These are phyloP conservation scores for Azorinus chamasolen DNA, from an alignment of 2,888 invertebrate genomes.

Conservation along the genomic window DNA sequence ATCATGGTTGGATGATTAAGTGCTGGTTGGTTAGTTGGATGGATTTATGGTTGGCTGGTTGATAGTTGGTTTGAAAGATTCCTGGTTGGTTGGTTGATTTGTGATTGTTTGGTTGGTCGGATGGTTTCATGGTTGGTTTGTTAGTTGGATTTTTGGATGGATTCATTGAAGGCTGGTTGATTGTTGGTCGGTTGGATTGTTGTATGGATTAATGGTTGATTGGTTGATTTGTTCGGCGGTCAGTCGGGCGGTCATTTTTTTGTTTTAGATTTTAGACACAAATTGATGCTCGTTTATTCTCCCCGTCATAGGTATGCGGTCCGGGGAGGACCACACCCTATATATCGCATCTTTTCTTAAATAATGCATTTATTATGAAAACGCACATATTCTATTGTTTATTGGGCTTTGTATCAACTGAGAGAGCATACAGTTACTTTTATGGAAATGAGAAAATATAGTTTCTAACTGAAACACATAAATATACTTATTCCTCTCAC, in stretches of 20 bases:
- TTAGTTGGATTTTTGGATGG: background rate
- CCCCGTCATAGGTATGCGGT: too few relatives aligned
- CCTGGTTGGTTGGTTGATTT: background rate
- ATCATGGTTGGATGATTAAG: background rate
- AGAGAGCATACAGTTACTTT: too few relatives aligned
- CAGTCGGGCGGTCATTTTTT: background rate
- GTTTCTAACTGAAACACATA: too few relatives aligned
- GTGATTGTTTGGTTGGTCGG: background rate
- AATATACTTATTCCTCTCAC: too few relatives aligned
- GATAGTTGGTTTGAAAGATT: background rate
- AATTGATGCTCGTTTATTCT: too few relatives aligned
- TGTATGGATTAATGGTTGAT: background rate
- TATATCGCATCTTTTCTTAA: too few relatives aligned
- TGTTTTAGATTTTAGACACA: too few relatives aligned
- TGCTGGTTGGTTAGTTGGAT: background rate
- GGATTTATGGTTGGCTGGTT: background rate
- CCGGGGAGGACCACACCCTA: too few relatives aligned
- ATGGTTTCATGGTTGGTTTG: background rate
- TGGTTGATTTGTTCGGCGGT: background rate
- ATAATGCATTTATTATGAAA: too few relatives aligned
- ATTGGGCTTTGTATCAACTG: too few relatives aligned
- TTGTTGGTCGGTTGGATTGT: background rate
- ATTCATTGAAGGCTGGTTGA: background rate
- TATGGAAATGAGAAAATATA: too few relatives aligned
- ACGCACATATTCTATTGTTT: too few relatives aligned